Evolutionary conservation across 92 coral and sea anemone genomes (phyloP).

Genomic region (Phenganax marumi): DNA sequence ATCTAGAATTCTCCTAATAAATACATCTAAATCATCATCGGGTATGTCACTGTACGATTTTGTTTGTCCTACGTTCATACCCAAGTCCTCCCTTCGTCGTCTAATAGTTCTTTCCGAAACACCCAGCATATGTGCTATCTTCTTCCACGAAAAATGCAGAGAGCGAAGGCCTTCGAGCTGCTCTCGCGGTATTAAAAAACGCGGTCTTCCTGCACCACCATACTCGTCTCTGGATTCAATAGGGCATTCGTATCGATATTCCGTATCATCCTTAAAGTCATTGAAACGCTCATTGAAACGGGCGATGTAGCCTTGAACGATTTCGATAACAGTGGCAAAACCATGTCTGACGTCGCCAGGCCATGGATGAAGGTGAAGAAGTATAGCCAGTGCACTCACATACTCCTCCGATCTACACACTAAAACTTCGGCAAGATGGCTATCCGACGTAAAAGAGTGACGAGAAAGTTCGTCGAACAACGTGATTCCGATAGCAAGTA

Average conservation of each 20-base stretch:
- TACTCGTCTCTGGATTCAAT: background rate
- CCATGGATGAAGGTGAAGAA: slow-evolving; percentile 1
- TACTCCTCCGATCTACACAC: slow-evolving; percentile 13
- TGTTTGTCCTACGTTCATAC: slow-evolving; percentile 22
- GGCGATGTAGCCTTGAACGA: slow-evolving; percentile 1
- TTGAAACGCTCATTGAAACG: slow-evolving; percentile 15
- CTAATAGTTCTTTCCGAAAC: slow-evolving; percentile 47
- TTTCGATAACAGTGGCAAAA: background rate
- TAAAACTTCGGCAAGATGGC: background rate
- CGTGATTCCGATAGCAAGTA: background rate
- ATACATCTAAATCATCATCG: slow-evolving; percentile 57
- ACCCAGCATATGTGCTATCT: slow-evolving; percentile 52
- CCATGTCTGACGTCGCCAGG: background rate
- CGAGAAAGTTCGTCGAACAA: slow-evolving; percentile 4
- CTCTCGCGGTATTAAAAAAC: slow-evolving; percentile 52
- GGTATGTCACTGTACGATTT: slow-evolving; percentile 55
- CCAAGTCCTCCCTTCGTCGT: slow-evolving; percentile 42
- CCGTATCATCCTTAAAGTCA: background rate
- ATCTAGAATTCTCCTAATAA: slow-evolving; percentile 53
- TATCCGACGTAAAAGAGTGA: slow-evolving; percentile 2
- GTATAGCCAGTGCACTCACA: background rate
- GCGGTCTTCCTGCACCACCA: slow-evolving; percentile 55
- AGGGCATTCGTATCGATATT: background rate
- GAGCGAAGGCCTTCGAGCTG: slow-evolving; percentile 50
- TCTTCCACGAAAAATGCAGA: slow-evolving; percentile 46